Percentiles rank a stretch among this genome's conserved stretches.
phyloP scores from a whole-genome alignment of 2,797 vertebrate species.

The Tangara arthus region DNA sequence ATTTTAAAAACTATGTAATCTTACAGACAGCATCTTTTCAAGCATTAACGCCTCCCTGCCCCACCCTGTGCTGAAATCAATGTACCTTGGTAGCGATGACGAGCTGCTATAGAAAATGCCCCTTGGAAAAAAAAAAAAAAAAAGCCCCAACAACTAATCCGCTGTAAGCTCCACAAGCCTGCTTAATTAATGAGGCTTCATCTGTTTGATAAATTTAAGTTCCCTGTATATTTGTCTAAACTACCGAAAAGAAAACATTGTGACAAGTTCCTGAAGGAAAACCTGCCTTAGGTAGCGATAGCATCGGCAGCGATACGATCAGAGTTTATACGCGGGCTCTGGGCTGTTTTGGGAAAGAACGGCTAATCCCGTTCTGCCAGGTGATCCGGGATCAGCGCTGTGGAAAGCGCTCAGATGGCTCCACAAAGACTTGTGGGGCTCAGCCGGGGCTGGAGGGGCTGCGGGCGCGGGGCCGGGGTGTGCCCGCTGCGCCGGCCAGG shows the following conservation, averaged over 20 bases:
- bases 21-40: not conserved
- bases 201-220: slow-evolving; percentile 17
- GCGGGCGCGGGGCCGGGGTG: not conserved
- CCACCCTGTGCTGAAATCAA: not conserved
- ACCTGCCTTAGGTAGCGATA: slow-evolving; percentile 17
- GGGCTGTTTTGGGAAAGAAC: not conserved
- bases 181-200: slow-evolving; percentile 51
- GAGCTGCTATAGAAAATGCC: not conserved
- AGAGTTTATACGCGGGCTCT: slow-evolving; percentile 20
- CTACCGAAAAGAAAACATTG: slow-evolving; percentile 56
- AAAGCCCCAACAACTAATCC: not conserved
- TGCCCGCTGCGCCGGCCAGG: not conserved
- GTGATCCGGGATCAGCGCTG: not conserved
- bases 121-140: not conserved
- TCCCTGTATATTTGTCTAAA: slow-evolving; percentile 58
- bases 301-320: slow-evolving; percentile 57
- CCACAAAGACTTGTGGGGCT: fast-evolving
- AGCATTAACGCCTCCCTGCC: not conserved
- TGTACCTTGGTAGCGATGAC: not conserved
- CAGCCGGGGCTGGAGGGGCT: not conserved
- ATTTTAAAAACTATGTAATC: not conserved
- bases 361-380: not conserved
- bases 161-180: not conserved
- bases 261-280: slow-evolving; percentile 47
- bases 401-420: not conserved